Percentiles rank a stretch among this genome's conserved stretches.
These are phyloP conservation scores for Buathra laborator DNA, from an alignment of 2,888 invertebrate genomes.

Conservation along the genomic window DNA sequence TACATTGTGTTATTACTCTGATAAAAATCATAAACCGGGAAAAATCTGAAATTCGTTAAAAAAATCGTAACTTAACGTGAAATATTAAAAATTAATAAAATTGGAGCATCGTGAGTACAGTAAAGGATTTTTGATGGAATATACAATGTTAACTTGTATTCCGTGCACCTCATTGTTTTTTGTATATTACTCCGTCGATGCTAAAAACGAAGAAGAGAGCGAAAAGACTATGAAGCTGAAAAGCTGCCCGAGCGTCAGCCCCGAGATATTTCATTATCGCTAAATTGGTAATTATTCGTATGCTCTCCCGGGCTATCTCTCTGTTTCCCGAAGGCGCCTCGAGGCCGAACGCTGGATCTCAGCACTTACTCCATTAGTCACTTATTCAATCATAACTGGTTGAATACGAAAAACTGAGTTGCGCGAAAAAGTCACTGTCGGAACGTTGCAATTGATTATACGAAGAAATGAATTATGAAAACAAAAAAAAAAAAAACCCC, in stretches of 20 bases:
- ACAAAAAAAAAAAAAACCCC: background rate
- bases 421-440: background rate
- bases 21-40: too few relatives aligned
- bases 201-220: background rate
- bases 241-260: conserved; percentile 5
- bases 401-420: conserved; percentile 56
- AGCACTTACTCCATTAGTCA: conserved; percentile 66
- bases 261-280: conserved; percentile 55
- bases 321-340: conserved; percentile 2
- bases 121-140: background rate
- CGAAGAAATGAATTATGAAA: conserved; percentile 32
- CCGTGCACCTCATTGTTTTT: background rate
- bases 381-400: conserved; percentile 60
- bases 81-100: too few relatives aligned
- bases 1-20: too few relatives aligned
- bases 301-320: conserved; percentile 7
- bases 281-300: conserved; percentile 66
- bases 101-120: background rate
- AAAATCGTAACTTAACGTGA: too few relatives aligned
- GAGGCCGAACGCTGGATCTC: conserved; percentile 39
- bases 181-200: background rate
- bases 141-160: background rate
- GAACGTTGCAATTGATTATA: conserved; percentile 42
- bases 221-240: conserved; percentile 7
- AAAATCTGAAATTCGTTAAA: too few relatives aligned